Conservation (phyloP, 2,113 vertebrate genomes). For the Conger conger region DNA sequence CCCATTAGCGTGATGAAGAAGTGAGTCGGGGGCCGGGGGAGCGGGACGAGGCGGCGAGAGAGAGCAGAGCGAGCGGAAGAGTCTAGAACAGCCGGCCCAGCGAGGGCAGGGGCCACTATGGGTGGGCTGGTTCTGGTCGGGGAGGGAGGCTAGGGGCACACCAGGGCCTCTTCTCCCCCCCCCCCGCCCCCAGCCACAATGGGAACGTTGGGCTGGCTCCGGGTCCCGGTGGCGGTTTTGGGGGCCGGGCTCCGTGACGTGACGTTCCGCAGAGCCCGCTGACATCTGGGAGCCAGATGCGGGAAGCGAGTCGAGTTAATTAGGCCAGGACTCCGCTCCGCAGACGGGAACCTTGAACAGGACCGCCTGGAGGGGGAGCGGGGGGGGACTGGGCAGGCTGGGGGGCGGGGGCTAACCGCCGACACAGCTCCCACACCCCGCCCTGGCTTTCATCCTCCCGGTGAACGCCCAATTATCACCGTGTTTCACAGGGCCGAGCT, state of each 20-base stretch:
- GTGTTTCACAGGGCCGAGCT: conserved; percentile 18
- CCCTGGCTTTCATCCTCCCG: neutral
- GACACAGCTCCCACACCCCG: conserved; percentile 5
- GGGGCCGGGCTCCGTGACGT: neutral
- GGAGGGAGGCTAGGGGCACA: neutral
- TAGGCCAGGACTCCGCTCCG: conserved; percentile 41
- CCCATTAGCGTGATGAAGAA: neutral
- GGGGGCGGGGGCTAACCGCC: neutral
- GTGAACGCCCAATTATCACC: neutral
- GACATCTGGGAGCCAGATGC: conserved; percentile 55
- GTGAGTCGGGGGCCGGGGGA: neutral
- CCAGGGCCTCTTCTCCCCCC: neutral
- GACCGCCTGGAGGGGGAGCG: neutral
- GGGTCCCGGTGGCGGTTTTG: too few species aligned
- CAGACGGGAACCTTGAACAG: conserved; percentile 37
- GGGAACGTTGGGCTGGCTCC: too few species aligned
- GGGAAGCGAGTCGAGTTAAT: conserved; percentile 54
- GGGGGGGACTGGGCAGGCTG: neutral
- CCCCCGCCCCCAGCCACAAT: too few species aligned
- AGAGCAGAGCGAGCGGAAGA: neutral
- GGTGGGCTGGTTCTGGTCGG: neutral
- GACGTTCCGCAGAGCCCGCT: neutral
- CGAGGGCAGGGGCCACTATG: neutral
- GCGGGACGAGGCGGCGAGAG: neutral
- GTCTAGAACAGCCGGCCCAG: neutral